These are phyloP conservation scores for Hiodon alosoides DNA, from an alignment of 2,113 vertebrate genomes.

Conservation along the genomic window DNA sequence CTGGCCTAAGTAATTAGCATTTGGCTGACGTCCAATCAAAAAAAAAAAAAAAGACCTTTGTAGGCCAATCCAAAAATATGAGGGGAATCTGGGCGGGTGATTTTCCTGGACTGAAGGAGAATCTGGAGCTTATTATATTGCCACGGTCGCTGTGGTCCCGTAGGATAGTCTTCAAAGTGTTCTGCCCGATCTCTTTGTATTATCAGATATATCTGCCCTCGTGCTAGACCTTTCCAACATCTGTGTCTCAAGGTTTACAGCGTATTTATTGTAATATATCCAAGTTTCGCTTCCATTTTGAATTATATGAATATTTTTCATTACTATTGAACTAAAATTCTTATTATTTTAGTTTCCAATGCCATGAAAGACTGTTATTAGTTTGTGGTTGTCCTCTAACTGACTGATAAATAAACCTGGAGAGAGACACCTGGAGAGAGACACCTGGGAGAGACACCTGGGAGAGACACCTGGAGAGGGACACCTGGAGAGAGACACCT, in stretches of 20 bases:
- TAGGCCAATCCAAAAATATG: not conserved
- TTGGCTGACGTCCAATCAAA: not conserved
- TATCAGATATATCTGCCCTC: conserved; percentile 2
- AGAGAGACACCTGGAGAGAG: too few relatives aligned
- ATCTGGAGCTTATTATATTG: not conserved
- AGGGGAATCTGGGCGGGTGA: not conserved
- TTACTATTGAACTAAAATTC: too few relatives aligned
- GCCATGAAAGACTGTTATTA: too few relatives aligned
- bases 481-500: too few relatives aligned
- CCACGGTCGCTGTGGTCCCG: not conserved
- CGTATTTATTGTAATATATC: conserved; percentile 16
- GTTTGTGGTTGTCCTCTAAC: too few relatives aligned
- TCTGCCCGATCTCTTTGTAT: not conserved
- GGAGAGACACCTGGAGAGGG: too few relatives aligned
- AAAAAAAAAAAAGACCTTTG: not conserved
- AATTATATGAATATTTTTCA: too few relatives aligned
- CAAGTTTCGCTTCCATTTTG: too few relatives aligned
- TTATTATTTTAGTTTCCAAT: too few relatives aligned
- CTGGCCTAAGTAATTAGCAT: not conserved
- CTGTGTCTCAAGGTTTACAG: not conserved
- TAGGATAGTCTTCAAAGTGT: conserved; percentile 4
- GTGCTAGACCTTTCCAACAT: not conserved
- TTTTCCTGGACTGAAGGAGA: not conserved
- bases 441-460: too few relatives aligned
- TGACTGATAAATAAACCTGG: too few relatives aligned